A percentile compares a stretch with the other conserved stretches of the same genome.
Evolutionary conservation across 2,797 vertebrate species (phyloP).

Genomic region (Ispidina lecontei): DNA sequence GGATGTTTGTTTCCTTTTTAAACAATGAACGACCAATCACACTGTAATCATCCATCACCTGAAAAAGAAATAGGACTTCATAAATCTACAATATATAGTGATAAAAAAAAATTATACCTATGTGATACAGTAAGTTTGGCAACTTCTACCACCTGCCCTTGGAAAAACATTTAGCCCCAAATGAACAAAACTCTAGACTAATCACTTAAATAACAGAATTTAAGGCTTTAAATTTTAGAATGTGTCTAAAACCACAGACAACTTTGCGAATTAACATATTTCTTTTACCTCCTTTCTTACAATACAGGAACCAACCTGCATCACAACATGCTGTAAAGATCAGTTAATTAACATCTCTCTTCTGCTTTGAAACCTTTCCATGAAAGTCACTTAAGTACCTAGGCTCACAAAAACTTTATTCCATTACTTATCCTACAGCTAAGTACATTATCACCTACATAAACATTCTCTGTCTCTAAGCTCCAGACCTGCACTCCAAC

Average conservation of each 20-base stretch:
- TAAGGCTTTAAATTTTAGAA: background rate
- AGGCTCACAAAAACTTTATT: background rate
- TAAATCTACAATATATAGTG: background rate
- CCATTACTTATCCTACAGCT: background rate
- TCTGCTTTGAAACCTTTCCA: background rate
- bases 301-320: background rate
- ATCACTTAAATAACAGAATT: background rate
- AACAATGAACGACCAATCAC: slow-evolving; percentile 95
- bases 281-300: background rate
- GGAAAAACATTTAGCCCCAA: background rate
- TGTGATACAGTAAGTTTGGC: background rate
- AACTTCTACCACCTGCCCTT: background rate
- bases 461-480: background rate
- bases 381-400: background rate
- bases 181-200: background rate
- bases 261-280: background rate
- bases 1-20: slow-evolving; percentile 98
- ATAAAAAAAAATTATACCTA: background rate
- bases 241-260: background rate
- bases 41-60: slow-evolving; percentile 93
- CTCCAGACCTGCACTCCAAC: background rate
- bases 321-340: background rate
- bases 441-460: background rate
- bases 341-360: background rate
- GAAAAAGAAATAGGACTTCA: background rate